Evolutionary conservation across 2,797 vertebrate genomes (phyloP), one percentile per base, ranked within the genome.

Genomic region (Argya squamiceps): DNA sequence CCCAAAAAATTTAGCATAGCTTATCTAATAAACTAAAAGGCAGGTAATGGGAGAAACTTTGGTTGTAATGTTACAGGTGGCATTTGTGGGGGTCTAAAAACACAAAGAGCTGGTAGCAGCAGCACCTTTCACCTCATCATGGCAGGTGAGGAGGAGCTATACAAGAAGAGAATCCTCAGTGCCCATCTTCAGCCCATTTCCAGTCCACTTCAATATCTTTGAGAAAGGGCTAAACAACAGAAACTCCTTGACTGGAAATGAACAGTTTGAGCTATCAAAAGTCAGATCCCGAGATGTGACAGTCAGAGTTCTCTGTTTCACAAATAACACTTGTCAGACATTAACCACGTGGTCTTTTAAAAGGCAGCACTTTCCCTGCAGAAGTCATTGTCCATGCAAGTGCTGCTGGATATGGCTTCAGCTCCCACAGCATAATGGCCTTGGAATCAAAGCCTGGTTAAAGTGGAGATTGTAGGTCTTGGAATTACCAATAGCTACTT

Each of bases 341-440:
- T 52, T 71, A 90, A 65, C 10, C 14, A 21, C 3, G 18, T 3
- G 7, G n/a, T n/a, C 18, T 77, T 71, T 44, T 20, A 68, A 86
- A 53, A 69, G 27, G 24, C n/a, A 86, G 37, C 47, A 55, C 0
- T 0, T 12, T 69, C 15, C 29, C 63, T 63, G 23, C 11, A 68
- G 50, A 69, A 73, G 36, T 27, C 32, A 19, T 8, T 46, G 50
- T 43, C 58, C 22, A 6, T 15, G 12, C 27, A 56, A 39, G 17
- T 30, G 63, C 34, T 77, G 27, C 46, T 83, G 56, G 47, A 60
- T 50, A 46, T 6, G 12, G 16, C 49, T 77, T 47, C 53, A 81
- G 27, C 22, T 60, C 36, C 7, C 11, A 12, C 4, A 71, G 63
- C 22, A 41, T 37, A 30, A 18, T 1, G 6, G 10, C 43, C 29